Conservation (phyloP, 2,888 invertebrate species). For the Oscheius sp. region DNA sequence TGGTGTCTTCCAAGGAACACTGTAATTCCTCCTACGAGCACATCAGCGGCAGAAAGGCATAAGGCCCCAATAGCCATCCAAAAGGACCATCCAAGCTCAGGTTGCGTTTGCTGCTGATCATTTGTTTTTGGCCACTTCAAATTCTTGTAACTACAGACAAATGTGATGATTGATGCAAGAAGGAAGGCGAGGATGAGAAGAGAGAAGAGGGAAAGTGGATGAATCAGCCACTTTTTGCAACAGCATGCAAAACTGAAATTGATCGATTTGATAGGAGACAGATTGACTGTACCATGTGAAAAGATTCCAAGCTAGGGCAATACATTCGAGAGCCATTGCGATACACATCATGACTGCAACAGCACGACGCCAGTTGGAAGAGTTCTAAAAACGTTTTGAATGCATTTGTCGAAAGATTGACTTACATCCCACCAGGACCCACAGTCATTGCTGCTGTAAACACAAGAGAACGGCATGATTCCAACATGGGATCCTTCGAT, state of each 20-base stretch:
- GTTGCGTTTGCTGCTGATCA: background rate
- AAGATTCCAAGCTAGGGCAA: conserved; percentile 52
- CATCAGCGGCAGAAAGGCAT: conserved; percentile 47
- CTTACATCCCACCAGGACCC: conserved; percentile 33
- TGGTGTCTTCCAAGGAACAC: conserved; percentile 50
- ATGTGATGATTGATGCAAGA: conserved; percentile 49
- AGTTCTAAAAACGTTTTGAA: background rate
- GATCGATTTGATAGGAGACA: background rate
- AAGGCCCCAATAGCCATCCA: conserved; percentile 55
- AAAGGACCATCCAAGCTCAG: conserved; percentile 54
- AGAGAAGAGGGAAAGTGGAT: conserved; percentile 55
- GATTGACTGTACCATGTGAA: conserved; percentile 40
- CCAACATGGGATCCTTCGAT: background rate
- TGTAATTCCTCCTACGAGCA: conserved; percentile 49
- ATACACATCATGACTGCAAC: conserved; percentile 45
- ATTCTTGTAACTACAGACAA: conserved; percentile 42
- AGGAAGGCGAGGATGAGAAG: conserved; percentile 45
- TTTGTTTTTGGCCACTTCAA: no score
- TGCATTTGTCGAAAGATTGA: background rate
- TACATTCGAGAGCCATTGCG: conserved; percentile 44
- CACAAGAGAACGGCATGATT: conserved; percentile 34
- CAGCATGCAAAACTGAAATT: conserved; percentile 48
- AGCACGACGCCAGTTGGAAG: conserved; percentile 12
- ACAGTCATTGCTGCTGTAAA: background rate
- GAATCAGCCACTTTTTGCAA: conserved; percentile 59